A percentile compares a stretch with the other conserved stretches of the same genome.
These are phyloP conservation scores for Lemur catta DNA, from an alignment of 2,797 vertebrate genomes.

Conservation along the genomic window DNA sequence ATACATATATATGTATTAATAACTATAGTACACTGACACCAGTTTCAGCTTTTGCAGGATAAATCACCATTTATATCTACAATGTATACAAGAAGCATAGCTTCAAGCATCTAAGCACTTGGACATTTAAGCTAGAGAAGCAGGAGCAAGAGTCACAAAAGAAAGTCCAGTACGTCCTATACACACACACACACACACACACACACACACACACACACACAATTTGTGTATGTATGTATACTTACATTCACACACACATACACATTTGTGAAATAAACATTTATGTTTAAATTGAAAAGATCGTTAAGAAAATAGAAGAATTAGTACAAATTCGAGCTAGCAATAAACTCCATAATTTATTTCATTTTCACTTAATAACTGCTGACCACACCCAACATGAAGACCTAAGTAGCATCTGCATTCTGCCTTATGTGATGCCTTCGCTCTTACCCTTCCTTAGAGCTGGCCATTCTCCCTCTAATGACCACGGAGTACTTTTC, in stretches of 20 bases:
- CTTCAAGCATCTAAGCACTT: neutral
- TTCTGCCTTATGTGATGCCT: neutral
- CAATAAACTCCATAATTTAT: neutral
- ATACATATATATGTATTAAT: neutral
- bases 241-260: neutral
- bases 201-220: too few relatives aligned
- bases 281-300: neutral
- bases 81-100: neutral
- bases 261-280: neutral
- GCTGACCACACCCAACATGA: neutral
- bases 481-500: neutral
- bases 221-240: too few relatives aligned
- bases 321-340: neutral
- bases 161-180: neutral
- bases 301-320: neutral
- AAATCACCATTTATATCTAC: neutral
- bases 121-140: neutral
- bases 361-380: neutral
- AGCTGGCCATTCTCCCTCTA: neutral
- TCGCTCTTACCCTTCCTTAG: neutral
- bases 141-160: slow-evolving; percentile 18
- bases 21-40: neutral
- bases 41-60: neutral
- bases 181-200: neutral
- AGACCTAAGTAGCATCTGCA: neutral